Evolutionary conservation across 1,140 invertebrate species (phyloP), one percentile per base, ranked within the genome.

Genomic region (Dendrolimus punctatus): DNA sequence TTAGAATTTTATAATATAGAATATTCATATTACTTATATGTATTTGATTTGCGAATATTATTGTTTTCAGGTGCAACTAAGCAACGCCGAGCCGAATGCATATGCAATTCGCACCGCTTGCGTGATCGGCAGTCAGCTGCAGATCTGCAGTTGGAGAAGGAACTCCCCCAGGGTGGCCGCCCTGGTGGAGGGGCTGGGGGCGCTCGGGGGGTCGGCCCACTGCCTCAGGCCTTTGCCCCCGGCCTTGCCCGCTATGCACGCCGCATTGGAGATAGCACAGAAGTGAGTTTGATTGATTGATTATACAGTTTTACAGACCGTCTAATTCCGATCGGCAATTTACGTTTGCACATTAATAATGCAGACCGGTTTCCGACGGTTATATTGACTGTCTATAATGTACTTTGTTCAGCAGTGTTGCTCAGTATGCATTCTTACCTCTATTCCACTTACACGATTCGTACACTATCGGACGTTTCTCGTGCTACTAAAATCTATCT

Each of bases 191-290:
- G 76, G 70, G 36, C 67, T 80, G 47, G 70, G 92, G 2, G 94
- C 94, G 6, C 91, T 96, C 46, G 94, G 93, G 40, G 90, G 90
- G 90, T 63, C 76, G 91, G 40, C 90, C 90, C 62, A 88, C 90
- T 43, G 89, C 90, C 61, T 89, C 88, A 43, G 67, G 92, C 46
- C 73, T 90, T 9, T 85, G 85, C 8, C 85, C 89, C 60, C 81
- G 90, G 43, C 90, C 87, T 6, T 90, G 90, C 66, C 58, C 0
- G 64, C 66, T 6, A 46, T 74, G n/a, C 53, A 60, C 37, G 60
- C 57, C 2, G 56, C 62, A 2, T 44, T 70, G 40, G 45, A 62
- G 23, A 46, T 6, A 53, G 39, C 46, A 47, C 5, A 63, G 50
- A 68, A 66, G 41, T 38, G 23, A 38, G 6, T 6, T 47, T 38